Conservation (phyloP, 2,888 invertebrate species). For the Ferrisia virgata region DNA sequence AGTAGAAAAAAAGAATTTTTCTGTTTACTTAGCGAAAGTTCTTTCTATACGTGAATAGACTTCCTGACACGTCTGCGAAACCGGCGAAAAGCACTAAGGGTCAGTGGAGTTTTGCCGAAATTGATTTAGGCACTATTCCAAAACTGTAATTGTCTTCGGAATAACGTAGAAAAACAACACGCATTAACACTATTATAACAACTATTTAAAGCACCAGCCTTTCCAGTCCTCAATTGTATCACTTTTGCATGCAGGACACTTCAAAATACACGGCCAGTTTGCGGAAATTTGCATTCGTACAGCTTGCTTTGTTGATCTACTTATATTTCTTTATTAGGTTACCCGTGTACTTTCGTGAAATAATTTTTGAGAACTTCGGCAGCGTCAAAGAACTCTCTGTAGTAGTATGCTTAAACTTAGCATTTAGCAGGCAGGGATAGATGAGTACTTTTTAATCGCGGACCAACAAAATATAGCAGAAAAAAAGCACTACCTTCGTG, state of each 20-base stretch:
- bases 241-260: not conserved
- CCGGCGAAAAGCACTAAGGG: not conserved
- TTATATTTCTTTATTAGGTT: not conserved
- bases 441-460: not conserved
- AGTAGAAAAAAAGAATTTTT: not conserved
- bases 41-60: not conserved
- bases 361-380: not conserved
- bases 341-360: not conserved
- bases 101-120: not conserved
- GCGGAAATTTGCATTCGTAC: not conserved
- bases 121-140: constrained; percentile 26
- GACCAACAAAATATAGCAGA: not conserved
- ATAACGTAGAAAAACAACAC: not conserved
- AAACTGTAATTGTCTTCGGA: constrained; percentile 21
- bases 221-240: not conserved
- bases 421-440: no score
- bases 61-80: not conserved
- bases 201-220: not conserved
- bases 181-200: not conserved
- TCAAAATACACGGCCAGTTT: not conserved
- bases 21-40: constrained; percentile 22
- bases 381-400: not conserved
- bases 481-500: not conserved
- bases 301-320: not conserved
- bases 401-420: not conserved